phyloP scores from a whole-genome alignment of 2,888 invertebrate genomes.

The Drosophila melanocephala region DNA sequence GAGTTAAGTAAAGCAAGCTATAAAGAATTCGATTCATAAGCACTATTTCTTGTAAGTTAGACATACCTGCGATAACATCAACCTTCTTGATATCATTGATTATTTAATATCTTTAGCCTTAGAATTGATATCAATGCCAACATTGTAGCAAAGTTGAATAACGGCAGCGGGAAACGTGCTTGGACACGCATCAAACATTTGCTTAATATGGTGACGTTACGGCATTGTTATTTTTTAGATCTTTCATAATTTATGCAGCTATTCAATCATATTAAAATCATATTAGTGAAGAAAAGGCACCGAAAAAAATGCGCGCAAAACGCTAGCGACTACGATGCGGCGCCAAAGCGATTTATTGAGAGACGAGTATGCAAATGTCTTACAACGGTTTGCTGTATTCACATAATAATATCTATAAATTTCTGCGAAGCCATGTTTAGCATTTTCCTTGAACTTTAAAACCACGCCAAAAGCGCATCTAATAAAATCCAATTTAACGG shows the following conservation, averaged over 20 bases:
- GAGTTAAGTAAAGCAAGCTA: background rate
- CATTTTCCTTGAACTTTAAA: slow-evolving; percentile 76
- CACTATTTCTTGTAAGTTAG: background rate
- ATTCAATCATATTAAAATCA: slow-evolving; percentile 68
- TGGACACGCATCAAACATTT: slow-evolving; percentile 41
- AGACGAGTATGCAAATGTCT: slow-evolving; percentile 56
- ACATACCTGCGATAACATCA: slow-evolving; percentile 21
- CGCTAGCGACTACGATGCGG: slow-evolving; percentile 32
- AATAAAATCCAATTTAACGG: slow-evolving; percentile 24
- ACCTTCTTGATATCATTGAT: slow-evolving; percentile 48
- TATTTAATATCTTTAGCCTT: slow-evolving; percentile 34
- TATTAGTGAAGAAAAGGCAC: slow-evolving; percentile 51
- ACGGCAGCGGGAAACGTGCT: slow-evolving; percentile 43
- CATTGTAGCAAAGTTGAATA: slow-evolving; percentile 9
- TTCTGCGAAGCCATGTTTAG: slow-evolving; percentile 20
- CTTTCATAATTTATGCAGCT: slow-evolving; percentile 43
- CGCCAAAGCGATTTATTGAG: slow-evolving; percentile 28
- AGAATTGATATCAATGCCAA: slow-evolving; percentile 60
- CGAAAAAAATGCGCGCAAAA: slow-evolving; percentile 40
- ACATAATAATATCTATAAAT: slow-evolving; percentile 21
- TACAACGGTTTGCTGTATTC: slow-evolving; percentile 23
- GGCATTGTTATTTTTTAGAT: background rate
- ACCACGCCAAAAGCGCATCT: slow-evolving; percentile 43
- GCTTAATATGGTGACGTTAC: slow-evolving; percentile 21
- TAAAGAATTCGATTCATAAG: background rate